Evolutionary conservation across 2,888 invertebrate species (phyloP).

Genomic region (Tipula confusa): DNA sequence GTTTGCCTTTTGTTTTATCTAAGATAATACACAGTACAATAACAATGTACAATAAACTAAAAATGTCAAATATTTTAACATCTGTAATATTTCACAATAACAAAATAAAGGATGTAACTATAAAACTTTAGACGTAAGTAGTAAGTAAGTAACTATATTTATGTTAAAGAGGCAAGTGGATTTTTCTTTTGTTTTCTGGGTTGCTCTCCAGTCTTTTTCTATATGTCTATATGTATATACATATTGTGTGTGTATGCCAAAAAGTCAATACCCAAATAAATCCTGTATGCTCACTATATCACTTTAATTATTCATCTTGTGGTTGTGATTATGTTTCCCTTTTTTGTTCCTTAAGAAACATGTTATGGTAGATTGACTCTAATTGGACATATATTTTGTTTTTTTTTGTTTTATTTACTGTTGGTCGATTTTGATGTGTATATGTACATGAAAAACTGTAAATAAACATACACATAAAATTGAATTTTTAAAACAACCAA

Average conservation of each 20-base stretch:
- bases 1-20: background rate
- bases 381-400: background rate
- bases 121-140: background rate
- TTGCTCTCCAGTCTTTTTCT: background rate
- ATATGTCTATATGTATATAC: too few relatives aligned
- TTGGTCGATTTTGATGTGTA: background rate
- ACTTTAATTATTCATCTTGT: conserved; percentile 12
- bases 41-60: background rate
- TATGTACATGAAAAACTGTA: too few relatives aligned
- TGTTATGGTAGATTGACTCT: background rate
- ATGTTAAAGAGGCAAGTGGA: background rate
- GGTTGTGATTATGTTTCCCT: background rate
- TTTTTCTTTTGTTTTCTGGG: background rate
- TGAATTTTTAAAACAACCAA: background rate
- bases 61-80: background rate
- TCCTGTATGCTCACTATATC: background rate
- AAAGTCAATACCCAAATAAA: background rate
- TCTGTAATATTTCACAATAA: conserved; percentile 20
- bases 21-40: background rate
- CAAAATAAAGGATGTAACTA: background rate
- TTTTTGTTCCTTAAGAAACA: background rate
- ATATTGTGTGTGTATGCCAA: background rate
- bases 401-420: background rate
- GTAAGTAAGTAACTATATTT: background rate
- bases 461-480: background rate